phyloP scores from a whole-genome alignment of 2,113 vertebrate genomes.

The Delphinus delphis region DNA sequence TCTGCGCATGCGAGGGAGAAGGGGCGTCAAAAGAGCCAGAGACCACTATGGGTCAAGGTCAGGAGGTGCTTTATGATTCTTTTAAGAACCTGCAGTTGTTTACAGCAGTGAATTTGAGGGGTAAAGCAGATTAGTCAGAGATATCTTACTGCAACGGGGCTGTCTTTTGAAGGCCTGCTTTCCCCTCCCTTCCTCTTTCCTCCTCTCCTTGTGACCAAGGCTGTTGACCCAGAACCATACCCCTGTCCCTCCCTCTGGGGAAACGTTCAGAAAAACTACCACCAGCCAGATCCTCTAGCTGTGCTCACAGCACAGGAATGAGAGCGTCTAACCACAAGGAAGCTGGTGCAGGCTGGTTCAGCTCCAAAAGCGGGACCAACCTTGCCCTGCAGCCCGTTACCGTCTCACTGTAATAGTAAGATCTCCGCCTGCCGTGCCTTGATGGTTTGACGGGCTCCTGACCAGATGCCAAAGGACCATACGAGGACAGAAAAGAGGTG shows the following conservation, averaged over 20 bases:
- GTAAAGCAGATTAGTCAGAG: neutral
- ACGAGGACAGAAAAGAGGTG: neutral
- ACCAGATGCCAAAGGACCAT: neutral
- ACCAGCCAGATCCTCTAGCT: neutral
- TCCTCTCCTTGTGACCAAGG: neutral
- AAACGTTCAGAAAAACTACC: neutral
- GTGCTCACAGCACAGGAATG: neutral
- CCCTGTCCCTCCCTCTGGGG: neutral
- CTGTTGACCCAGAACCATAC: neutral
- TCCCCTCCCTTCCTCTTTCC: neutral
- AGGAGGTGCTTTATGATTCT: neutral
- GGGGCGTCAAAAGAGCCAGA: neutral
- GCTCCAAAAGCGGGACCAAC: neutral
- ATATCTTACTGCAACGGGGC: neutral
- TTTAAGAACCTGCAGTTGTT: neutral
- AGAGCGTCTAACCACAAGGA: neutral
- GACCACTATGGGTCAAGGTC: neutral
- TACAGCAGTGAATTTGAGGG: neutral
- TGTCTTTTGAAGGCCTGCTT: neutral
- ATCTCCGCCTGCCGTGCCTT: rapidly evolving
- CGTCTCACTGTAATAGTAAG: neutral
- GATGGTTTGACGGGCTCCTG: neutral
- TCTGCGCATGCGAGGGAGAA: neutral
- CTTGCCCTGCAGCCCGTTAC: neutral
- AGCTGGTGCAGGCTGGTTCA: neutral